Base-by-base conservation (phyloP, 2,888 invertebrate species). In the Pyrrhia umbra region DNA sequence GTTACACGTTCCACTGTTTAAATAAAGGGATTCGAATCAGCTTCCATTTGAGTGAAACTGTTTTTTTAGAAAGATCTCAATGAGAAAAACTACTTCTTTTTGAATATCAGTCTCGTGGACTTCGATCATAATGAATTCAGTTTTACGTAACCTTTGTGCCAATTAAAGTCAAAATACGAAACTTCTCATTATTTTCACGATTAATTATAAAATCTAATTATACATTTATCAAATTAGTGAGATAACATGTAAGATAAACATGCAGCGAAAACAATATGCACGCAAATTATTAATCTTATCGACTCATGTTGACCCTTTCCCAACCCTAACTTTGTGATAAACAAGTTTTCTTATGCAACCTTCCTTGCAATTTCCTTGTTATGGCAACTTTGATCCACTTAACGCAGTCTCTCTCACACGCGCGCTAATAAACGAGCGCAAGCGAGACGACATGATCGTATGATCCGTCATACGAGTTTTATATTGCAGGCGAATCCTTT, bases 371-470 rank as follows among this genome's bases (percentile, higher is more conserved):
- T 83, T 85, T 83, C 68, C 77, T 70, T 56, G 57, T 39, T 62
- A 79, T 83, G 86, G 86, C 85, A 87, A 87, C 85, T 77, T 81
- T 80, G 62, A 65, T 57, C 63, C 63, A 75, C 73, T 78, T 80
- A 68, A 6, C 30, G 61, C 47, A 61, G 39, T 90, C 90, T 77
- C 82, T 75, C 70, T 92, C 85, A 37, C 60, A 59, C 88, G 3
- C 21, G 5, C 2, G 16, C 49, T 63, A 79, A 77, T 77, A 15
- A 60, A 47, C 34, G 58, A 6, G 86, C 52, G 66, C 6, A 78
- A 90, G 74, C 39, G 85, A 82, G 90, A 89, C 43, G 71, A 84
- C 70, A 72, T 15, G 84, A 94, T 94, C 94, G 93, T 94, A 94
- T 87, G 94, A 94, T 94, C 87, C 85, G 85, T 88, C 91, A 88